Evolutionary conservation across 2,113 vertebrate species (phyloP).

Genomic region (western clawed frog (Xenopus tropicalis)): UCB_Xtro_10.0 CM004445.2:128348501-128349000

Average conservation of each 20-base stretch:
- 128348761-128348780: too few relatives aligned
- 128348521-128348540: conserved; percentile 12
- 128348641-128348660: too few relatives aligned
- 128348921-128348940: conserved; percentile 48
- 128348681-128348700: too few relatives aligned
- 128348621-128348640: too few relatives aligned
- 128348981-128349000: too few relatives aligned
- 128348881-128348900: conserved; percentile 9
- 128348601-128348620: too few relatives aligned
- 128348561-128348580: conserved; percentile 26
- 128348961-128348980: too few relatives aligned
- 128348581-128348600: conserved; percentile 10
- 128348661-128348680: too few relatives aligned
- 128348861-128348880: conserved; percentile 48
- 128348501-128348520: neutral
- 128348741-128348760: too few relatives aligned
- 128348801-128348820: conserved; percentile 40
- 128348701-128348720: too few relatives aligned
- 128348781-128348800: too few relatives aligned
- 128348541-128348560: conserved; percentile 32
- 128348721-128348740: too few relatives aligned
- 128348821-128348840: conserved; percentile 37
- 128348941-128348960: conserved; percentile 39
- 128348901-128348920: conserved; percentile 18
- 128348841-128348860: conserved; percentile 38